Conservation (phyloP, 2,113 vertebrate genomes). For the Brachyistius frenatus region DNA sequence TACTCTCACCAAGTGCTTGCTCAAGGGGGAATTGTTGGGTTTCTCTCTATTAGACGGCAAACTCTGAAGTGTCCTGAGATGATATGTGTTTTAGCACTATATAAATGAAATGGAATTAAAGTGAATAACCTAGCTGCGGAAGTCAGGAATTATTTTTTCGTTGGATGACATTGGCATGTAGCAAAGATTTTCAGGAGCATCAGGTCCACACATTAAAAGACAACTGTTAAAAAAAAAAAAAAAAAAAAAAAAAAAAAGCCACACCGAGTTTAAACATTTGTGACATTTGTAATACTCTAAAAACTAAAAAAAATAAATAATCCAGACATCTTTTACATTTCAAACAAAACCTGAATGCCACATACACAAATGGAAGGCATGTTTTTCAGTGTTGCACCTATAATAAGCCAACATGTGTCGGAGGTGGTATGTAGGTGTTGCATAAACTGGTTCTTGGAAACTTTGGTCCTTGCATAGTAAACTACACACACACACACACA, state of each 20-base stretch:
- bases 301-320: neutral
- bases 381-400: neutral
- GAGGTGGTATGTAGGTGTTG: neutral
- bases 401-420: neutral
- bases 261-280: neutral
- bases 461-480: neutral
- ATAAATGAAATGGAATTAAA: neutral
- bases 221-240: neutral
- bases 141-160: constrained; percentile 8
- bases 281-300: neutral
- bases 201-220: neutral
- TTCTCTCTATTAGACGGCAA: neutral
- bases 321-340: neutral
- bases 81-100: neutral
- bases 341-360: neutral
- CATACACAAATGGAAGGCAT: neutral
- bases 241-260: neutral
- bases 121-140: neutral
- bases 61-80: neutral
- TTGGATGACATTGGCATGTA: constrained; percentile 2
- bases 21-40: neutral
- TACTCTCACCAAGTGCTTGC: neutral
- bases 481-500: neutral
- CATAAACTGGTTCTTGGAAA: neutral
- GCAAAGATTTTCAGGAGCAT: neutral